Conservation (phyloP, 1,140 invertebrate genomes). For the Scaptodrosophila lebanonensis region DNA sequence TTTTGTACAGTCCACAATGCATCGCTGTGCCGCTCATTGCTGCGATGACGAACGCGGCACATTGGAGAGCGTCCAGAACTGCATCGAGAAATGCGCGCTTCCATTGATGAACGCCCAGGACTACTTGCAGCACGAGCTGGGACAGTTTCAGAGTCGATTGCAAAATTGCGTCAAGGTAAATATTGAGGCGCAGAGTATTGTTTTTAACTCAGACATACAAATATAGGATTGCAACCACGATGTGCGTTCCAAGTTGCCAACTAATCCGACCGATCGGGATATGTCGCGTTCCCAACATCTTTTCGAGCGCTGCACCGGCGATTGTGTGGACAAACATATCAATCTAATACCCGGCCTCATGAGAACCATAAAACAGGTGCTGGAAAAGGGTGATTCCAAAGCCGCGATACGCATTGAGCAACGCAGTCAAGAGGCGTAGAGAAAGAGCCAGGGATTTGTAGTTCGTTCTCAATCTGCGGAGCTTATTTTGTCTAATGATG, state of each 20-base stretch:
- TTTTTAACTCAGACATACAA: background rate
- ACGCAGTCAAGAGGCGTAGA: background rate
- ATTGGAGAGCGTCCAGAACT: conserved; percentile 87
- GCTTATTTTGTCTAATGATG: no score
- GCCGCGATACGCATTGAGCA: conserved; percentile 2
- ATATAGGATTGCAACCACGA: conserved; percentile 85
- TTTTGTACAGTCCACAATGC: conserved; percentile 83
- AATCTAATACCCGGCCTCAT: conserved; percentile 84
- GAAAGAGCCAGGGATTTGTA: background rate
- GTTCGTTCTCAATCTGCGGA: no score
- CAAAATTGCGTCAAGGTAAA: conserved; percentile 88
- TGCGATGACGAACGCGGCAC: conserved; percentile 86
- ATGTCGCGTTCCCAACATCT: conserved; percentile 83
- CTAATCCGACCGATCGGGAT: conserved; percentile 83
- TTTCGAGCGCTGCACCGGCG: conserved; percentile 90
- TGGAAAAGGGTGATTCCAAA: conserved; percentile 70
- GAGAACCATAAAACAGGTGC: conserved; percentile 85
- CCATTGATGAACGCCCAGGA: conserved; percentile 87
- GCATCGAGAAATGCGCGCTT: conserved; percentile 87
- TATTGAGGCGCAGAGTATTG: background rate
- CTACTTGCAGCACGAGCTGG: conserved; percentile 83
- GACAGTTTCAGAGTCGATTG: conserved; percentile 85
- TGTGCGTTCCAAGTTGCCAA: conserved; percentile 84
- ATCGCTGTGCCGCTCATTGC: conserved; percentile 90
- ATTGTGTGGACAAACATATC: conserved; percentile 91